Evolutionary conservation across 2,888 invertebrate genomes (phyloP), one percentile per base, ranked within the genome.

Genomic region (Diplazon laetatorius): DNA sequence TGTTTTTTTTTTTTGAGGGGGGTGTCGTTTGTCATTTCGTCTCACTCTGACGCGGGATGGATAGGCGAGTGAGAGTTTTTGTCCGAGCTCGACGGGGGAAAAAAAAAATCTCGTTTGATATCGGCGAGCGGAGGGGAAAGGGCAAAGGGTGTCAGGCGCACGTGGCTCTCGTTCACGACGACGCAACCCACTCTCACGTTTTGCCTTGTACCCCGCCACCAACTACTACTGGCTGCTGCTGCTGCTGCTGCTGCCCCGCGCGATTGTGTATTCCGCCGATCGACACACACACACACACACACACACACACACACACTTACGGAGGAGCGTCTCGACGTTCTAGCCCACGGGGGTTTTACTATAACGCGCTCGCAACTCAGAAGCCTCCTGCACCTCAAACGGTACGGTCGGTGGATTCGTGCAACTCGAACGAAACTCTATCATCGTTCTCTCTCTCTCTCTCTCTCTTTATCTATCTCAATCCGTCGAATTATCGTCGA

Each of bases 161-260:
- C 78, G 78, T 78, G 78, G 78, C 78, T 70, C 60, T 71, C 74
- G 48, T 66, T 66, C 78, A 35, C 65, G 18, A 62, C 74, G 68
- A 48, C 39, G 69, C 65, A 42, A 70, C 66, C 65, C 35, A 70
- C 66, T 39, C 52, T 50, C 50, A 20, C 65, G 44, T 50, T 37
- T 20, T 22, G 12, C 22, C 12, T 22, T 50, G 20, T 50, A 2
- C 25, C 10, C 37, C n/a, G 42, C n/a, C 42, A n/a, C n/a, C n/a
- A n/a, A 50, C 50, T 50, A 22, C 18, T 20, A 22, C 50, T 20
- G 3, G 22, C 25, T 25, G 52, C 30, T 30, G 25, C 20, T 52
- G n/a, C 52, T 25, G 46, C 42, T 70, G 57, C 59, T 57, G 42
- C 44, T 50, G 52, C 16, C 42, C 39, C 62, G n/a, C n/a, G n/a